A percentile compares a stretch with the other conserved stretches of the same genome.
phyloP scores from a whole-genome alignment of 2,113 vertebrate genomes.

The Silurus meridionalis region DNA sequence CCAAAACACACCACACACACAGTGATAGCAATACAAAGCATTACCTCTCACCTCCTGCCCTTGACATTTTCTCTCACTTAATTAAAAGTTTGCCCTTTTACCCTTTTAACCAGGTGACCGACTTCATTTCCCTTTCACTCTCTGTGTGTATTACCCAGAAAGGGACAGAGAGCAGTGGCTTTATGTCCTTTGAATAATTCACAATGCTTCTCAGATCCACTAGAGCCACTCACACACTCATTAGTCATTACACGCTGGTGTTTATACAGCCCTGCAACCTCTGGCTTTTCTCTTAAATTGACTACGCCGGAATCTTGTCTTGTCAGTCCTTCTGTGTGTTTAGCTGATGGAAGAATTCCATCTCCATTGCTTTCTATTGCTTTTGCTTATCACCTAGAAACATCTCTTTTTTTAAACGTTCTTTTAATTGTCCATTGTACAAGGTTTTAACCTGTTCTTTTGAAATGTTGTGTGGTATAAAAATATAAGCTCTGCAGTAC shows the following conservation, averaged over 20 bases:
- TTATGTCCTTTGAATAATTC: conserved; percentile 52
- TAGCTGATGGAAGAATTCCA: neutral
- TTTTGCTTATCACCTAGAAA: neutral
- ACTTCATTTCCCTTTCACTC: conserved; percentile 13
- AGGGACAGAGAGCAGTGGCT: conserved; percentile 6
- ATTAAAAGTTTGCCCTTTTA: conserved; percentile 70
- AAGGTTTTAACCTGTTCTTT: neutral
- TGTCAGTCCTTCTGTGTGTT: neutral
- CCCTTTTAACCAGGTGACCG: conserved; percentile 47
- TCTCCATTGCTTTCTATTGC: neutral
- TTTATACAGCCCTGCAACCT: conserved; percentile 45
- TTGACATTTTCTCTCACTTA: conserved; percentile 65
- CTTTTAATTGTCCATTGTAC: neutral
- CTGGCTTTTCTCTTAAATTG: conserved; percentile 47
- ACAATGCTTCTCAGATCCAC: conserved; percentile 50
- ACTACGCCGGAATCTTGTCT: conserved; percentile 9
- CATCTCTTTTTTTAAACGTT: neutral
- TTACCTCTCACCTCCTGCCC: conserved; percentile 56
- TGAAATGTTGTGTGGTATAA: neutral
- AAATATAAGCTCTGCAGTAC: neutral
- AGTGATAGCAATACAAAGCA: conserved; percentile 27
- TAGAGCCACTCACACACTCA: conserved; percentile 23
- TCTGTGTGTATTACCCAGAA: neutral
- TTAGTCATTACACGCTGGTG: conserved; percentile 53
- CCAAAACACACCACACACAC: neutral